A percentile compares a stretch with the other conserved stretches of the same genome.
phyloP scores from a whole-genome alignment of 1,140 invertebrate species.

The Thalassaphorura encarpata region DNA sequence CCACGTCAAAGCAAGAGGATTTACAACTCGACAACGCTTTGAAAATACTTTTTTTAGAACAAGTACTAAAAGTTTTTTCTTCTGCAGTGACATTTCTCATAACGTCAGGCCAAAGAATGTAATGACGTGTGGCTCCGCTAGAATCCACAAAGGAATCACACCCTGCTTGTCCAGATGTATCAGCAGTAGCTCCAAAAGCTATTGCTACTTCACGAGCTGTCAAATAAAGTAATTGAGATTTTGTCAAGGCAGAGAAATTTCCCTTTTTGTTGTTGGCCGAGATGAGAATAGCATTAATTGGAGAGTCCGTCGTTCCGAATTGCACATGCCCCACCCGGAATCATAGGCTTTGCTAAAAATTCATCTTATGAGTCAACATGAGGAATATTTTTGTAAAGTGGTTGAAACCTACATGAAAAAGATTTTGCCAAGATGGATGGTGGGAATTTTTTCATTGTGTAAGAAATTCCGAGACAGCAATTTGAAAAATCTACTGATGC shows the following conservation, averaged over 20 bases:
- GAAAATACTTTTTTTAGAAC: slow-evolving; percentile 12
- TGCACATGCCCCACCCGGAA: slow-evolving; percentile 17
- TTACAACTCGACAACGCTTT: slow-evolving; percentile 16
- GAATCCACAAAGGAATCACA: slow-evolving; percentile 26
- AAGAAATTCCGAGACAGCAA: slow-evolving; percentile 29
- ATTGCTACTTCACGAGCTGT: slow-evolving; percentile 26
- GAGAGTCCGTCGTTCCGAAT: slow-evolving; percentile 3
- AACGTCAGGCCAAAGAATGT: slow-evolving; percentile 26
- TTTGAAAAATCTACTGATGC: slow-evolving; percentile 20
- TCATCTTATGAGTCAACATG: no score
- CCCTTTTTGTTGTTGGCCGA: slow-evolving; percentile 19
- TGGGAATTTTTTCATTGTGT: slow-evolving; percentile 28
- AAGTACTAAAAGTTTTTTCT: slow-evolving; percentile 24
- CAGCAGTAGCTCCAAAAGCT: slow-evolving; percentile 21
- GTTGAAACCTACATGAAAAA: background rate
- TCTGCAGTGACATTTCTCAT: slow-evolving; percentile 13
- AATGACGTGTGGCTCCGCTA: slow-evolving; percentile 4
- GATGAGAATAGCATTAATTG: slow-evolving; percentile 25
- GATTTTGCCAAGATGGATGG: background rate
- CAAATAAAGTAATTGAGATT: slow-evolving; percentile 23
- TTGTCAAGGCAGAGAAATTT: slow-evolving; percentile 9
- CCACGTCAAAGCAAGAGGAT: slow-evolving; percentile 24
- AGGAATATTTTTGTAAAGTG: no score
- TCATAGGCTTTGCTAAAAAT: slow-evolving; percentile 1
- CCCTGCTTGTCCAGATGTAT: slow-evolving; percentile 17